phyloP scores from a whole-genome alignment of 2,888 invertebrate genomes.

The Ceraclea dissimilis region DNA sequence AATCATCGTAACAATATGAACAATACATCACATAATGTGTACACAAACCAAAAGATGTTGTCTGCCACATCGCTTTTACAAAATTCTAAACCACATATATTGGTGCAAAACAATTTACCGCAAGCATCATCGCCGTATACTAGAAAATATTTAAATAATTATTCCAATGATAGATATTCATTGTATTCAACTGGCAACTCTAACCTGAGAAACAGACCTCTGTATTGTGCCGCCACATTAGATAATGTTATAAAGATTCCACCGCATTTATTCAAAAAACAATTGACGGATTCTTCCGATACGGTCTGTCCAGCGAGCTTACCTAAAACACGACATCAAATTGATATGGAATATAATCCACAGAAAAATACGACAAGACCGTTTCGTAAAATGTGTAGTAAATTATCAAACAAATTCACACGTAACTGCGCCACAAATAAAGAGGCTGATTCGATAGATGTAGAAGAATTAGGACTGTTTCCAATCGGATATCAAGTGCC shows the following conservation, averaged over 20 bases:
- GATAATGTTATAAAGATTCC: conserved; percentile 14
- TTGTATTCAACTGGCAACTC: conserved; percentile 8
- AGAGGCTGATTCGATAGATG: background rate
- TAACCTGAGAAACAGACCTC: background rate
- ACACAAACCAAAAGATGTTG: too few relatives aligned
- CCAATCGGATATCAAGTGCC: conserved; percentile 17
- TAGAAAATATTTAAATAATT: background rate
- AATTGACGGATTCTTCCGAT: conserved; percentile 15
- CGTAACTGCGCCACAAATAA: conserved; percentile 12
- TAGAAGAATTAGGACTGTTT: conserved; percentile 10
- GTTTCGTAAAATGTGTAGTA: background rate
- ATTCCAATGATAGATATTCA: conserved; percentile 11
- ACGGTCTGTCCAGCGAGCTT: background rate
- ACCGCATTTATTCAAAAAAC: conserved; percentile 15
- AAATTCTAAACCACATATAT: background rate
- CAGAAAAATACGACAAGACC: background rate
- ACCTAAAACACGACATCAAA: conserved; percentile 6
- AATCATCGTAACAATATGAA: too few relatives aligned
- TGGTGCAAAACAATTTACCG: background rate
- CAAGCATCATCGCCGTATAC: background rate
- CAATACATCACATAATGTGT: too few relatives aligned
- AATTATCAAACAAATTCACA: background rate
- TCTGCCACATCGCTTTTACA: background rate
- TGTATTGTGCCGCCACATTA: background rate
- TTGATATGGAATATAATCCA: conserved; percentile 2